Base-by-base conservation (phyloP, 2,797 vertebrate species). In the Ctenopoma kingsleyae region DNA sequence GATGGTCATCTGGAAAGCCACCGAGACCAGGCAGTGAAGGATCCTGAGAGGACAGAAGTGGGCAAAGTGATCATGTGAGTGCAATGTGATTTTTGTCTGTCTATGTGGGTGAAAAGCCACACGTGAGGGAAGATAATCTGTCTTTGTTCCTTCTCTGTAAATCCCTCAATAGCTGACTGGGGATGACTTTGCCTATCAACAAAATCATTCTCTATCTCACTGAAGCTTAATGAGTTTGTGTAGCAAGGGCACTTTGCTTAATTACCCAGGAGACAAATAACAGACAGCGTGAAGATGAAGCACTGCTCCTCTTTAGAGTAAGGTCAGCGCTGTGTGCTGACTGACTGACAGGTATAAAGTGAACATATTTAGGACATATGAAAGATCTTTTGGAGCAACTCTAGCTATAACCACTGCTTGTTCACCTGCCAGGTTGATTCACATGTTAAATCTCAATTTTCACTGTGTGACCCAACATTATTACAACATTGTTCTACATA, bases 1-100 rank as follows among this genome's bases (percentile, higher is more conserved):
- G 86, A 99, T 98, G 32, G 98, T 99, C 98, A 99, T 99, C 94
- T 99, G 98, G 94, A 99, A 98, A 83, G 96, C 96, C 84, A 98
- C 80, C 0, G 98, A 99, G 75, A 99, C 97, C 92, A 99, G 87
- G 89, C 98, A 99, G 95, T 99, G 98, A 92, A 99, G 95, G 91
- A 99, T 94, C 93, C 98, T 99, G 93, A 81, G 83, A 78, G 83
- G 74, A 54, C 6, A 77, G 49, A 81, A 7, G 58, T 2, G 23
- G 44, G 81, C 25, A 76, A 40, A 54, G 27, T 9, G 65, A 49
- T 80, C 22, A 55, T 11, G 64, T 40, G 23, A 48, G 41, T 65
- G 23, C 27, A 30, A 32, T 58, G 47, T 53, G 48, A 60, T 10
- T 25, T 20, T 13, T 35, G 59, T 30, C 53, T 15, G 58, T 22